Percentiles rank a stretch among this genome's conserved stretches.
Evolutionary conservation across 2,797 vertebrate species (phyloP).

Genomic region (Parambassis ranga): DNA sequence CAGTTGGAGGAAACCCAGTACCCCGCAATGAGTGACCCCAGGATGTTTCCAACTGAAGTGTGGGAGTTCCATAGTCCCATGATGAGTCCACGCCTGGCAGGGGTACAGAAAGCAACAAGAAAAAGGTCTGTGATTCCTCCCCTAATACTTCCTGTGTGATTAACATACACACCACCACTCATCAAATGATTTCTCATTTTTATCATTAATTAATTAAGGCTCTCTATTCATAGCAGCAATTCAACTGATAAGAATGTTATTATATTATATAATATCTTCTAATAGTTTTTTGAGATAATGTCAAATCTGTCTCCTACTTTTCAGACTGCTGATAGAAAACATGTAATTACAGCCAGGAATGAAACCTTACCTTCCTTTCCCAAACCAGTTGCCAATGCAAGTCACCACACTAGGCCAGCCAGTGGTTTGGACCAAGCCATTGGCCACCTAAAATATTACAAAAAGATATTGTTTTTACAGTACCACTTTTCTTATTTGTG

Average conservation of each 20-base stretch:
- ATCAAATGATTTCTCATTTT: too few relatives aligned
- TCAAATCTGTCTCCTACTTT: neutral
- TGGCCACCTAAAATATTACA: slow-evolving; percentile 80
- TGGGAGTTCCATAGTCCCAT: slow-evolving; percentile 99
- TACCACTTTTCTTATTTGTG: too few relatives aligned
- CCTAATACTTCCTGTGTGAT: too few relatives aligned
- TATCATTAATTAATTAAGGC: too few relatives aligned
- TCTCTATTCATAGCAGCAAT: too few relatives aligned
- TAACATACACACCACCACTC: too few relatives aligned
- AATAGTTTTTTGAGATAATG: too few relatives aligned
- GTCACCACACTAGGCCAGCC: slow-evolving; percentile 95
- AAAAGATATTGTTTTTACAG: neutral
- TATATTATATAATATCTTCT: too few relatives aligned
- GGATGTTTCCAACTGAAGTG: slow-evolving; percentile 94
- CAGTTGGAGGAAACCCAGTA: slow-evolving; percentile 88
- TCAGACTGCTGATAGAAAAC: neutral
- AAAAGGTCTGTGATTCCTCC: too few relatives aligned
- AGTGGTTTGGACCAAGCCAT: slow-evolving; percentile 92
- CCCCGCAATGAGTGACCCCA: slow-evolving; percentile 92
- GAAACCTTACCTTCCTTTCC: slow-evolving; percentile 89
- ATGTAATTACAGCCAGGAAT: neutral
- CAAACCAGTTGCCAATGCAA: slow-evolving; percentile 95
- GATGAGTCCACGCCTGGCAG: slow-evolving; percentile 88
- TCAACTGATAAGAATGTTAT: too few relatives aligned
- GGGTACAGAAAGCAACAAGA: neutral